These are phyloP conservation scores for Drosophila merina DNA, from an alignment of 2,888 invertebrate genomes.

Conservation along the genomic window DNA sequence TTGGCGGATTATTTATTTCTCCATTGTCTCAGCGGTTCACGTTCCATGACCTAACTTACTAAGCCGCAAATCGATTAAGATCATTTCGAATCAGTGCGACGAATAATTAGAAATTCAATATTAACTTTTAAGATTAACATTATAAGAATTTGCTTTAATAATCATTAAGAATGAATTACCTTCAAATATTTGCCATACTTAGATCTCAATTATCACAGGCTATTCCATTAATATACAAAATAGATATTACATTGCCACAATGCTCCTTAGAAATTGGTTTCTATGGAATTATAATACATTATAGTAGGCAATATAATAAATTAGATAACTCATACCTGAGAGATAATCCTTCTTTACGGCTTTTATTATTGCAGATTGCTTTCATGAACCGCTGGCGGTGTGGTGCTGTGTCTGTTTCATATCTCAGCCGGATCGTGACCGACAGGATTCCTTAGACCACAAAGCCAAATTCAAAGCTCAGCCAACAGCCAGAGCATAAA, in stretches of 20 bases:
- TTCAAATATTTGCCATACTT: neutral
- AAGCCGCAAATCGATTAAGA: constrained; percentile 17
- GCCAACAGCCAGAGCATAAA: constrained; percentile 45
- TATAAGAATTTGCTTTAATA: no score
- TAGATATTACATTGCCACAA: no score
- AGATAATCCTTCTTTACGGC: neutral
- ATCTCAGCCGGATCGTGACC: constrained; percentile 38
- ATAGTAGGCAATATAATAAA: neutral
- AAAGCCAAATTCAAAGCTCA: constrained; percentile 27
- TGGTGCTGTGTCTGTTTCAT: constrained; percentile 29
- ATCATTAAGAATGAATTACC: neutral
- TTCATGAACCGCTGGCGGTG: constrained; percentile 40
- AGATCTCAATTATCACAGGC: no score
- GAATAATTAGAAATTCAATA: neutral
- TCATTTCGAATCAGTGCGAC: constrained; percentile 9
- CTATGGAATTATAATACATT: neutral
- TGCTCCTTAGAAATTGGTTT: no score
- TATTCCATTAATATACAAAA: no score
- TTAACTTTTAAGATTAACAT: no score
- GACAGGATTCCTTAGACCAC: constrained; percentile 37
- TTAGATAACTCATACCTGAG: neutral
- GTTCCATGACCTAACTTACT: constrained; percentile 71
- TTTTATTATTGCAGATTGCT: constrained; percentile 47
- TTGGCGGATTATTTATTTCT: constrained; percentile 57
- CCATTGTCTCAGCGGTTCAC: constrained; percentile 57